phyloP scores from a whole-genome alignment of 2,888 invertebrate genomes.

The Nowickia ferox region DNA sequence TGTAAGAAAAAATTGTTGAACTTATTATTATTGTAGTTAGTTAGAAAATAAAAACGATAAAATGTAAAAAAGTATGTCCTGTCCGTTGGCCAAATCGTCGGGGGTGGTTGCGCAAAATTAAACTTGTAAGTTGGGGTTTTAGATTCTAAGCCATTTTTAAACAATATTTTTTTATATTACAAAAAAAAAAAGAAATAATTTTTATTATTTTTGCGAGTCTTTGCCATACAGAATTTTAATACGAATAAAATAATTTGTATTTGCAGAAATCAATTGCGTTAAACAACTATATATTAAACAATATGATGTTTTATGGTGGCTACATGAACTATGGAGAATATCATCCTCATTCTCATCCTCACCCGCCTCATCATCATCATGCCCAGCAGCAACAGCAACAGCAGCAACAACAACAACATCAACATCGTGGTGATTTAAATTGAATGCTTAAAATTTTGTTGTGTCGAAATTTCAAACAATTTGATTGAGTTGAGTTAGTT shows the following conservation, averaged over 20 bases:
- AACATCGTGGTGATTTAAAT: slow-evolving; percentile 56
- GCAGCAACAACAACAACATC: slow-evolving; percentile 11
- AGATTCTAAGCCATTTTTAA: slow-evolving; percentile 31
- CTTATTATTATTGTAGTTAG: too few relatives aligned
- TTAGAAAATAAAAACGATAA: too few relatives aligned
- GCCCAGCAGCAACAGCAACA: slow-evolving; percentile 29
- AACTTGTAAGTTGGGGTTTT: neutral
- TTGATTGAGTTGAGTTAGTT: neutral
- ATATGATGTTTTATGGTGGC: slow-evolving; percentile 68
- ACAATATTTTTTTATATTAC: neutral
- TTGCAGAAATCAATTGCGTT: slow-evolving; percentile 81
- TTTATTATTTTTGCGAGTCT: too few relatives aligned
- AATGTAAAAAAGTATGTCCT: too few relatives aligned
- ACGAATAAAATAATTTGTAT: slow-evolving; percentile 23
- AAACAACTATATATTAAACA: slow-evolving; percentile 72
- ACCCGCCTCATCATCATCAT: neutral
- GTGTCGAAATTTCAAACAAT: slow-evolving; percentile 14
- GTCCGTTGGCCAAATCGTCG: neutral
- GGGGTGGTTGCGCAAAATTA: neutral
- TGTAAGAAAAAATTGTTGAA: too few relatives aligned
- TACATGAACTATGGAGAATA: slow-evolving; percentile 65
- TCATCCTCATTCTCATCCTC: slow-evolving; percentile 7
- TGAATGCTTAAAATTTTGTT: slow-evolving; percentile 21
- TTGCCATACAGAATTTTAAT: neutral
- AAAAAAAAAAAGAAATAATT: neutral